Evolutionary conservation across 1,140 invertebrate species (phyloP), one percentile per base, ranked within the genome.

Genomic region (Eumeta japonica): DNA sequence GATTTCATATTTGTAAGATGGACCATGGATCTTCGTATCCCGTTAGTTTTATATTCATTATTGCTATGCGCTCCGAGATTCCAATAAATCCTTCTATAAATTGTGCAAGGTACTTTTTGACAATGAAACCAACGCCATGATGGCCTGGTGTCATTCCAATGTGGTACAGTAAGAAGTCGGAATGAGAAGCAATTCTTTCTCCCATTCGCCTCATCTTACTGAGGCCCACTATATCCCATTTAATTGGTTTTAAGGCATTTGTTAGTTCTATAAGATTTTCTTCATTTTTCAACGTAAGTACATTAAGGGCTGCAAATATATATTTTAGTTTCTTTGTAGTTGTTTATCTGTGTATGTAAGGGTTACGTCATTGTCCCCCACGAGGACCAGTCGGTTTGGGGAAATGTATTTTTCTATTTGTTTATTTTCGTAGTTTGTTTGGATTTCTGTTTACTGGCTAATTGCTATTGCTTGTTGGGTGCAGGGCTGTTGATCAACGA

Each of bases 1-100:
- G 52, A 33, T 14, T 58, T n/a, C n/a, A 59, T 9, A 49, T 28
- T 48, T 56, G 50, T 0, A 59, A 44, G 9, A 59, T 31, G 14
- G 43, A 42, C 50, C 45, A 53, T 2, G 17, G 28, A 33, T 55
- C 42, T 2, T 2, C 14, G 10, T 50, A 33, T 9, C 16, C 24
- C 20, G 42, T 43, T 17, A 51, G 10, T 7, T 45, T 48, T 0
- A 49, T 30, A 18, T 49, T 29, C 0, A 29, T 36, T n/a, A n/a
- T n/a, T n/a, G n/a, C n/a, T n/a, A n/a, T n/a, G n/a, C n/a, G n/a
- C n/a, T n/a, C n/a, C n/a, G n/a, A n/a, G n/a, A n/a, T n/a, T n/a
- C n/a, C n/a, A n/a, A n/a, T n/a, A n/a, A n/a, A n/a, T n/a, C n/a
- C n/a, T n/a, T n/a, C n/a, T n/a, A n/a, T n/a, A n/a, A n/a, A n/a